Conservation (phyloP, 64 coral and sea anemone genomes). For the Stichodactyla helianthus region DNA sequence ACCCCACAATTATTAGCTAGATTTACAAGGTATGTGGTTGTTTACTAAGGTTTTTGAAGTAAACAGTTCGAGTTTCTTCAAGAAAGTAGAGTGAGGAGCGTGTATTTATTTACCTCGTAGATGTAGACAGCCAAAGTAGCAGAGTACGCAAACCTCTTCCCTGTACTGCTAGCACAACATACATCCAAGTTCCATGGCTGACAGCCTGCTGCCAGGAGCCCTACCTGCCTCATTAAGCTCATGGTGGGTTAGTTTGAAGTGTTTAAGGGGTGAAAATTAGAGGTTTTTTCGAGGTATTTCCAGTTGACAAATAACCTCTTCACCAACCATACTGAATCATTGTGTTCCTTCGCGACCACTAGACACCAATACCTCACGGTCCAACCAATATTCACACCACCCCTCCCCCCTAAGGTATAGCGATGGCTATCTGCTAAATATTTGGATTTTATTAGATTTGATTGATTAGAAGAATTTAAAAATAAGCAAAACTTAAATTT, state of each 20-base stretch:
- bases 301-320: neutral
- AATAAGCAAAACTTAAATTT: no score
- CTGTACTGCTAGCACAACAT: constrained; percentile 68
- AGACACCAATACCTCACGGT: constrained; percentile 4
- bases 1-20: neutral
- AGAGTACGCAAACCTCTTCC: constrained; percentile 89
- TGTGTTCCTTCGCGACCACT: constrained; percentile 33
- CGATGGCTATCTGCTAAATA: no score
- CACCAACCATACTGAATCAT: neutral
- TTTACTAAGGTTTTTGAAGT: neutral
- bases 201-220: constrained; percentile 89
- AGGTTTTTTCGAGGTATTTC: neutral
- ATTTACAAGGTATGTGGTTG: neutral
- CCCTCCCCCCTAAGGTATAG: neutral
- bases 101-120: constrained; percentile 59
- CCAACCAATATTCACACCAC: neutral
- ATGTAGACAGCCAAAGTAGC: constrained; percentile 93
- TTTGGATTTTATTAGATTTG: no score
- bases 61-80: neutral
- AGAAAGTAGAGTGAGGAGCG: neutral
- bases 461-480: no score
- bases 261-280: constrained; percentile 2
- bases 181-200: constrained; percentile 99
- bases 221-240: constrained; percentile 91
- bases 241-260: constrained; percentile 20